These are phyloP conservation scores for Drosophila antonietae DNA, from an alignment of 2,888 invertebrate genomes.

Conservation along the genomic window DNA sequence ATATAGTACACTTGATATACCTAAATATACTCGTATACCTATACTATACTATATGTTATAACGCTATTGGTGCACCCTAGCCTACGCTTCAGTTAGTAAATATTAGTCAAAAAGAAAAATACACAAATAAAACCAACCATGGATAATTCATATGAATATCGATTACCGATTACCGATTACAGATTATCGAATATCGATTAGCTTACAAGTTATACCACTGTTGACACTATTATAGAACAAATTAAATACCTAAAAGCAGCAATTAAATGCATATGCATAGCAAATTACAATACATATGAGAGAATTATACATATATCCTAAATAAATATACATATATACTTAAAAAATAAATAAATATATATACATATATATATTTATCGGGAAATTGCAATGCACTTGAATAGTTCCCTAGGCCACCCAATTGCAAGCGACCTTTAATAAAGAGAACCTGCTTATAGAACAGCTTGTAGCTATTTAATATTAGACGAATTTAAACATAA, in stretches of 20 bases:
- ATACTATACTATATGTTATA: slow-evolving; percentile 45
- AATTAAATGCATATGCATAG: slow-evolving; percentile 35
- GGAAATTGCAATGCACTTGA: slow-evolving; percentile 27
- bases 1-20: slow-evolving; percentile 44
- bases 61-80: slow-evolving; percentile 62
- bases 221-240: slow-evolving; percentile 62
- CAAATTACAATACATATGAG: slow-evolving; percentile 44
- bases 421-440: slow-evolving; percentile 63
- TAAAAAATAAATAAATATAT: slow-evolving; percentile 20
- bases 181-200: slow-evolving; percentile 47
- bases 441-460: slow-evolving; percentile 61
- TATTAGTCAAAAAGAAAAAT: slow-evolving; percentile 33
- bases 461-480: slow-evolving; percentile 65
- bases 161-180: slow-evolving; percentile 50
- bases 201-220: slow-evolving; percentile 68
- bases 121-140: slow-evolving; percentile 5
- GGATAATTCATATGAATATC: slow-evolving; percentile 24
- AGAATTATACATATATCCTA: slow-evolving; percentile 33
- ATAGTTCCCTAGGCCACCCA: slow-evolving; percentile 41
- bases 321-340: slow-evolving; percentile 43
- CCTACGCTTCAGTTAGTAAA: slow-evolving; percentile 71
- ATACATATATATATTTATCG: slow-evolving; percentile 9
- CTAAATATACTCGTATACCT: slow-evolving; percentile 54
- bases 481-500: slow-evolving; percentile 76
- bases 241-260: slow-evolving; percentile 46